Conservation (phyloP, 2,888 invertebrate genomes). For the Philonicus albiceps region DNA sequence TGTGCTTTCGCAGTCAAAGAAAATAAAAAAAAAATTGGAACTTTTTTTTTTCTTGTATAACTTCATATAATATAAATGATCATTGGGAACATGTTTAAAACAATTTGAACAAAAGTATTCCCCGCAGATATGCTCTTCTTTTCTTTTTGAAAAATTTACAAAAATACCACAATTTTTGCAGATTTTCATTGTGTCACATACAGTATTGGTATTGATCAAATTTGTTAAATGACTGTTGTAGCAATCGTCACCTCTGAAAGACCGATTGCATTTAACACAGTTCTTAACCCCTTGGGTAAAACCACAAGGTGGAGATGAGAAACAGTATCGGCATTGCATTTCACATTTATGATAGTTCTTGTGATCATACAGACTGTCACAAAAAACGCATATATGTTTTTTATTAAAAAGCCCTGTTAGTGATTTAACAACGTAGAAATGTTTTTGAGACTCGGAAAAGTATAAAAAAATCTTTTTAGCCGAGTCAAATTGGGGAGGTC, state of each 20-base stretch:
- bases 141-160: neutral
- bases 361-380: neutral
- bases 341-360: no score
- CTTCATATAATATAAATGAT: no score
- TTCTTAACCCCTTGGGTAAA: neutral
- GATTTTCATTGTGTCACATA: conserved; percentile 1
- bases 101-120: neutral
- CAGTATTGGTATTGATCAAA: neutral
- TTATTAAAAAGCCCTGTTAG: conserved; percentile 29
- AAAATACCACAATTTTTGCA: neutral
- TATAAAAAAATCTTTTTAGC: no score
- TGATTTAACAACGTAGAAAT: no score
- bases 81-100: no score
- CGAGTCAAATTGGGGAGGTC: no score
- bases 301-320: neutral
- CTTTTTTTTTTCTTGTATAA: neutral
- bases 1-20: neutral
- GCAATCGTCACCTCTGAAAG: conserved; percentile 4
- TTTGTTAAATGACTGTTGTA: neutral
- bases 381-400: conserved; percentile 2
- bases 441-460: no score
- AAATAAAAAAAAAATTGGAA: neutral
- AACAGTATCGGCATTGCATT: conserved; percentile 8
- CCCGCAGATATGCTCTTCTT: neutral
- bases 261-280: conserved; percentile 7